phyloP scores from a whole-genome alignment of 1,140 invertebrate genomes.

The Frieseomelitta varia region DNA sequence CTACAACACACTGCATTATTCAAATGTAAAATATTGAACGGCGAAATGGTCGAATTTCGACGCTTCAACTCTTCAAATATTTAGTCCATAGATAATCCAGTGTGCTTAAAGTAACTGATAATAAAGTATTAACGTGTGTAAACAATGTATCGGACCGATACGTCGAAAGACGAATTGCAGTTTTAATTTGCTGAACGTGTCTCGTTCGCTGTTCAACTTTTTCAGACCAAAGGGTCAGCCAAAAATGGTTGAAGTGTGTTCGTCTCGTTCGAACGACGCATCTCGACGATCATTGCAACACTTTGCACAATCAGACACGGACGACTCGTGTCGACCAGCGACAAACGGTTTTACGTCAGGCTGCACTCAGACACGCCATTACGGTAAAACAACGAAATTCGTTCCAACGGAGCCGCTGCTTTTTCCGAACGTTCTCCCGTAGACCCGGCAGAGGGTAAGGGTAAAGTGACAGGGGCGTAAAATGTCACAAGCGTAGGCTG shows the following conservation, averaged over 20 bases:
- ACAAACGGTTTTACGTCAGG: background rate
- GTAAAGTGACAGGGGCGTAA: slow-evolving; percentile 27
- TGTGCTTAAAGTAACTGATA: no score
- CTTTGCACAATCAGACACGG: background rate
- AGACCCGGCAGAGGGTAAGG: background rate
- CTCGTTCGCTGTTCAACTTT: no score
- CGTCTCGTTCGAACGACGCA: background rate
- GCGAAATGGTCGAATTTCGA: background rate
- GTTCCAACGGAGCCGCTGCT: slow-evolving; percentile 7
- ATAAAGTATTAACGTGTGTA: no score
- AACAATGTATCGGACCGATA: no score
- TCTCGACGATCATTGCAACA: no score
- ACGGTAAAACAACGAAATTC: slow-evolving; percentile 29
- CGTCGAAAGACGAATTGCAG: no score
- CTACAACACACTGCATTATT: background rate
- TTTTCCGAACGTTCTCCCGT: slow-evolving; percentile 17
- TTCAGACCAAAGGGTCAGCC: no score
- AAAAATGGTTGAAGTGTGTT: no score
- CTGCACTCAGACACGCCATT: slow-evolving; percentile 16
- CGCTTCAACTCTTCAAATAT: no score
- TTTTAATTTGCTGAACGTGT: no score
- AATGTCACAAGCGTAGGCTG: slow-evolving; percentile 40
- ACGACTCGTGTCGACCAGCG: background rate
- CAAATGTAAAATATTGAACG: background rate
- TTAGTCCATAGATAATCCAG: no score